phyloP scores from a whole-genome alignment of 2,113 vertebrate genomes.

The Otolemur garnettii region DNA sequence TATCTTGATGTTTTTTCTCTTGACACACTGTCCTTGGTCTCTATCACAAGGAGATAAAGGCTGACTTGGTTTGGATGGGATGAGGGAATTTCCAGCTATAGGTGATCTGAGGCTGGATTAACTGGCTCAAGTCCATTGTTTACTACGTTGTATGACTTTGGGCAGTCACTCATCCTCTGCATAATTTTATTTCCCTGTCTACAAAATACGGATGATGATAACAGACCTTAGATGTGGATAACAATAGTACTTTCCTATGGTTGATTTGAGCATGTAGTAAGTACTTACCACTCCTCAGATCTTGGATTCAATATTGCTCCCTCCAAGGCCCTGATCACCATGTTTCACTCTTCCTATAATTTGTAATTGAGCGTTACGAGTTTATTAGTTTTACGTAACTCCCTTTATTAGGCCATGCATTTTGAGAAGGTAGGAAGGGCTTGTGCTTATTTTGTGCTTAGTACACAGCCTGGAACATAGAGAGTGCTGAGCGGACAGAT shows the following conservation, averaged over 20 bases:
- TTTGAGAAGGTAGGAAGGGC: neutral
- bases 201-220: neutral
- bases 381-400: neutral
- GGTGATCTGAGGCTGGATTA: neutral
- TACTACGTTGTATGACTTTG: neutral
- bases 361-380: neutral
- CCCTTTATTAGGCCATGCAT: neutral
- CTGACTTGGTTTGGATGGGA: neutral
- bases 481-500: neutral
- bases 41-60: neutral
- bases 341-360: neutral
- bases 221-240: neutral
- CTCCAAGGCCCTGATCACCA: neutral
- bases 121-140: neutral
- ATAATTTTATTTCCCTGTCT: neutral
- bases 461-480: too few species aligned
- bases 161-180: neutral
- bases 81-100: neutral
- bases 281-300: neutral
- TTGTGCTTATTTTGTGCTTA: neutral
- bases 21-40: constrained; percentile 8
- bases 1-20: constrained; percentile 8
- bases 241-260: neutral
- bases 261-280: neutral
- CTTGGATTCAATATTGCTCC: neutral